Conservation (phyloP, 1,140 invertebrate species). For the Bombus confusus region DNA sequence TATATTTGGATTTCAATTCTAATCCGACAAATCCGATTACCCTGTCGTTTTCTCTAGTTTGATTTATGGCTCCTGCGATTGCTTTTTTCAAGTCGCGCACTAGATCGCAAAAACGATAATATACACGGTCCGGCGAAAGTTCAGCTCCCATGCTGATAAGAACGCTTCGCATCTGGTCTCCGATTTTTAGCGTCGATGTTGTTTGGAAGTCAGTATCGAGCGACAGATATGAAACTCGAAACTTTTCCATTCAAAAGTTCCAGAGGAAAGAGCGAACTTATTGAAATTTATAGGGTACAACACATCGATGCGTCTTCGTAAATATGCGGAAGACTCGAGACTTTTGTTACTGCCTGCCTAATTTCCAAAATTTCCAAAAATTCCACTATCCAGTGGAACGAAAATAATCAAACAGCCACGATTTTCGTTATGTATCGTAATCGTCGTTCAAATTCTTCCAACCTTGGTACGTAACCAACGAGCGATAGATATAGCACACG, state of each 20-base stretch:
- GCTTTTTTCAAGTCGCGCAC: not conserved
- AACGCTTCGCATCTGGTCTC: conserved; percentile 1
- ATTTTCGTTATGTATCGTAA: not conserved
- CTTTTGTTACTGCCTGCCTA: too few species aligned
- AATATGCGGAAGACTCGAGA: not conserved
- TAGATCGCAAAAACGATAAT: too few species aligned
- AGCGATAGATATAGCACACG: too few species aligned
- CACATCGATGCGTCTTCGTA: not conserved
- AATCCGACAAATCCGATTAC: not conserved
- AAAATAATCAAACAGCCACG: not conserved
- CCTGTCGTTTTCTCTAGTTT: not conserved
- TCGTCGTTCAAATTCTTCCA: not conserved
- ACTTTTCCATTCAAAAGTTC: conserved; percentile 39
- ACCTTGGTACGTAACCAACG: too few species aligned
- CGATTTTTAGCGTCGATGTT: not conserved
- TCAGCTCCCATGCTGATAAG: not conserved
- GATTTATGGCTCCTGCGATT: not conserved
- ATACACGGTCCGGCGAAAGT: not conserved
- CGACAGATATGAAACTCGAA: conserved; percentile 25
- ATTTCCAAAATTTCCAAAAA: not conserved
- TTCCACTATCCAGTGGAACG: not conserved
- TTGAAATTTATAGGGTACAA: not conserved
- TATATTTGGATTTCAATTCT: not conserved
- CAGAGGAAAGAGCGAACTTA: not conserved
- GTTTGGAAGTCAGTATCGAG: not conserved